Evolutionary conservation across 2,113 vertebrate genomes (phyloP).

Genomic region (Cyphomyrus plagiostoma): DNA sequence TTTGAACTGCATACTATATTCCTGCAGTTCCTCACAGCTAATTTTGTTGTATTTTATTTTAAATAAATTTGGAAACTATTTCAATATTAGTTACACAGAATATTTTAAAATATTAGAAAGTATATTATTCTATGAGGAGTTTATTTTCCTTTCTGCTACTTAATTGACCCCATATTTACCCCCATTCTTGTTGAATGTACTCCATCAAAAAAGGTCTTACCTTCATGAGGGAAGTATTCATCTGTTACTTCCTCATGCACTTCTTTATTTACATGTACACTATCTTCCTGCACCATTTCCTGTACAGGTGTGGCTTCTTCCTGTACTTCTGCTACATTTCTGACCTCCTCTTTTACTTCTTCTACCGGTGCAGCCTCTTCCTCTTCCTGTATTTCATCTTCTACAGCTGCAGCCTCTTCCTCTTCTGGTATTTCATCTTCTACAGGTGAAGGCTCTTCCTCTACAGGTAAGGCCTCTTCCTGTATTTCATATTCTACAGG

Average conservation of each 20-base stretch:
- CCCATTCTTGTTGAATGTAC: neutral
- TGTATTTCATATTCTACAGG: neutral
- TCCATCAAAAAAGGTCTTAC: neutral
- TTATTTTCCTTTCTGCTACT: neutral
- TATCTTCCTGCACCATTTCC: neutral
- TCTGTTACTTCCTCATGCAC: neutral
- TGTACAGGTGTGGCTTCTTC: neutral
- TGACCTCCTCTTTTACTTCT: neutral
- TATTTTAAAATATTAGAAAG: neutral
- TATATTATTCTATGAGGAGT: neutral
- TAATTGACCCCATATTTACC: neutral
- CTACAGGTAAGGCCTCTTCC: neutral
- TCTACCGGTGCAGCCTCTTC: neutral
- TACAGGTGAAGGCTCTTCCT: neutral
- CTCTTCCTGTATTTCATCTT: neutral
- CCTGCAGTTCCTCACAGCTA: neutral
- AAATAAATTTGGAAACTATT: neutral
- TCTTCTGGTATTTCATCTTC: neutral
- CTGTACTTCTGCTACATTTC: neutral
- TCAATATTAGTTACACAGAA: neutral
- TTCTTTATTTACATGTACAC: neutral
- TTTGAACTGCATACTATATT: neutral
- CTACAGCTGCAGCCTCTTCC: neutral
- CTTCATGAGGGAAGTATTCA: neutral
- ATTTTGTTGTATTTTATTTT: neutral